Conservation (phyloP, 2,113 vertebrate species). For the Entosphenus tridentatus region DNA sequence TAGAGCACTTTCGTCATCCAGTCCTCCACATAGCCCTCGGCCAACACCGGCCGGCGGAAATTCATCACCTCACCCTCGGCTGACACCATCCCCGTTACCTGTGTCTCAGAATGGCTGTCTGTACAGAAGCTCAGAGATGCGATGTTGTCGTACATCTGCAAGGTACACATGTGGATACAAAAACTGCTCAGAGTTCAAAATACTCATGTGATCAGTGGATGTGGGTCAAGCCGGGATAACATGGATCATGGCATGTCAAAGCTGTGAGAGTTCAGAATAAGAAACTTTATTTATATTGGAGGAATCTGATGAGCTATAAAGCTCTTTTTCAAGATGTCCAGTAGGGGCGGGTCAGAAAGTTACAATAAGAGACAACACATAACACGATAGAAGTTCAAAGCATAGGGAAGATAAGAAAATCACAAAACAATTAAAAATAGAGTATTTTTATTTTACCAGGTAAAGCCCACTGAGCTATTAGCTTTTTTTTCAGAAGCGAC, state of each 20-base stretch:
- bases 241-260: neutral
- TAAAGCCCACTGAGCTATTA: no score
- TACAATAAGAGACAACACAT: no score
- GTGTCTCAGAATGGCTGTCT: conserved; percentile 24
- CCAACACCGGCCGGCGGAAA: conserved; percentile 30
- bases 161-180: neutral
- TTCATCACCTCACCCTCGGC: conserved; percentile 71
- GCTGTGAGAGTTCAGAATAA: neutral
- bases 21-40: conserved; percentile 60
- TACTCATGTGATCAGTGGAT: neutral
- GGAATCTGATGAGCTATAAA: neutral
- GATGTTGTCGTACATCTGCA: conserved; percentile 86
- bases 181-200: neutral
- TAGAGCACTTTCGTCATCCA: conserved; percentile 64
- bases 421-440: no score
- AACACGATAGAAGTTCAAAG: no score
- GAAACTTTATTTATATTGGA: neutral
- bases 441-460: no score
- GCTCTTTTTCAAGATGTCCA: neutral
- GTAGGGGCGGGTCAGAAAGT: no score
- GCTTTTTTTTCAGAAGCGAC: no score
- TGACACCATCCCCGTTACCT: conserved; percentile 59
- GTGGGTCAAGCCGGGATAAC: neutral
- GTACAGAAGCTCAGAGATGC: conserved; percentile 42
- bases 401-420: no score